Evolutionary conservation across 2,797 vertebrate species (phyloP).

Genomic region (Danio tinwini): DNA sequence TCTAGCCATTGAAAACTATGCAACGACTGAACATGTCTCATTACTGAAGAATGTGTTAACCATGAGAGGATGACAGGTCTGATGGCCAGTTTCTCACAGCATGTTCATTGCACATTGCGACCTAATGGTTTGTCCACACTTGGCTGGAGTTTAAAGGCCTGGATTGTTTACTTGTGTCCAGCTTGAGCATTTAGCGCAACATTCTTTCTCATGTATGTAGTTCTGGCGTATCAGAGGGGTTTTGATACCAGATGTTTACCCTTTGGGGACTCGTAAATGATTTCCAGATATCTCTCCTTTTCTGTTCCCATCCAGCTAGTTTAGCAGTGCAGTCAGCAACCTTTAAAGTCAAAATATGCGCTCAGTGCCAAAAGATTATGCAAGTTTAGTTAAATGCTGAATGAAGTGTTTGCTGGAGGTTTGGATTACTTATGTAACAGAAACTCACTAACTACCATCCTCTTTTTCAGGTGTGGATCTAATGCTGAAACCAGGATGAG

Average conservation of each 20-base stretch:
- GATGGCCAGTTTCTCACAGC: slow-evolving; percentile 7
- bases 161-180: not conserved
- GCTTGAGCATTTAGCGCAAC: not conserved
- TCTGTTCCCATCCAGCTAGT: not conserved
- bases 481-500: slow-evolving; percentile 13
- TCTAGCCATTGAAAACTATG: slow-evolving; percentile 23
- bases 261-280: slow-evolving; percentile 1
- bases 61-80: slow-evolving; percentile 8
- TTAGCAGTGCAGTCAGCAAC: not conserved
- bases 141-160: slow-evolving; percentile 8
- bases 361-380: not conserved
- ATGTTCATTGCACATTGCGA: slow-evolving; percentile 8
- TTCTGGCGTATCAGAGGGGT: not conserved
- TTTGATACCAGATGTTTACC: slow-evolving; percentile 31
- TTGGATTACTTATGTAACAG: not conserved
- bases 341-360: not conserved
- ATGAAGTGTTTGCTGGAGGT: not conserved
- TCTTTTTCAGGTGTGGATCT: slow-evolving; percentile 33
- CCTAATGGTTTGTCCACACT: not conserved
- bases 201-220: slow-evolving; percentile 29
- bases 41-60: slow-evolving; percentile 31
- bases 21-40: slow-evolving; percentile 16
- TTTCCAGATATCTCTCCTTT: slow-evolving; percentile 10
- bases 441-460: not conserved
- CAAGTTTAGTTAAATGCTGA: slow-evolving; percentile 14